Evolutionary conservation across 1,140 invertebrate species (phyloP), one percentile per base, ranked within the genome.

Genomic region (Brachionus rotundiformis): DNA sequence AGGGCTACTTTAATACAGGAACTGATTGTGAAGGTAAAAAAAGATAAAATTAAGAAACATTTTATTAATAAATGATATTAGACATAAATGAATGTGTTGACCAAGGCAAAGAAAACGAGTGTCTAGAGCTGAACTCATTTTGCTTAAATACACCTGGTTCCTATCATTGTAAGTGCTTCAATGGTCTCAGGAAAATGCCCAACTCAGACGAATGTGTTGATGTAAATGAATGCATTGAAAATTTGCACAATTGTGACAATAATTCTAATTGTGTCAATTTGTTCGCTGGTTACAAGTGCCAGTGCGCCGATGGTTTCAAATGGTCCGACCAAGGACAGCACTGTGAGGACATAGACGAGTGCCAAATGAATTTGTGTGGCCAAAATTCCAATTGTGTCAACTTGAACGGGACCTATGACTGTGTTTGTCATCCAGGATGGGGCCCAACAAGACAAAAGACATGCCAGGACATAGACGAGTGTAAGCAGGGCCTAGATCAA

Each of bases 71-170:
- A 41, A 16, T 19, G 36, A 8, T 6, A 44, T 25, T 31, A 79
- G 81, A 82, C 16, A 54, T 82, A 47, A 54, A 82, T 54, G 81
- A 82, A 31, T 82, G 81, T 49, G 7, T 47, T n/a, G 79, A 81
- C 29, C 79, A 49, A 65, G 39, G 13, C 7, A 54, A 71, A 81
- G 59, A 44, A 29, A 16, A 23, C 16, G 36, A 44, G 23, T 68
- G 65, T 27, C 10, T 33, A 31, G 19, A 39, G 1, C 16, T 25
- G 10, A 71, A 71, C 13, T 81, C 54, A 23, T 25, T 11, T 71
- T 82, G 81, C 16, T 11, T 68, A 11, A 82, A 82, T 49, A 36
- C 25, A 54, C 25, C 23, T 7, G 81, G 81, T 3, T 82, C 81
- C 23, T 82, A 73, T 39, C 10, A 82, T 25, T 82, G 81, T 31